Conservation (phyloP, 92 coral and sea anemone species). For the Zoanthus sansibaricus region DNA sequence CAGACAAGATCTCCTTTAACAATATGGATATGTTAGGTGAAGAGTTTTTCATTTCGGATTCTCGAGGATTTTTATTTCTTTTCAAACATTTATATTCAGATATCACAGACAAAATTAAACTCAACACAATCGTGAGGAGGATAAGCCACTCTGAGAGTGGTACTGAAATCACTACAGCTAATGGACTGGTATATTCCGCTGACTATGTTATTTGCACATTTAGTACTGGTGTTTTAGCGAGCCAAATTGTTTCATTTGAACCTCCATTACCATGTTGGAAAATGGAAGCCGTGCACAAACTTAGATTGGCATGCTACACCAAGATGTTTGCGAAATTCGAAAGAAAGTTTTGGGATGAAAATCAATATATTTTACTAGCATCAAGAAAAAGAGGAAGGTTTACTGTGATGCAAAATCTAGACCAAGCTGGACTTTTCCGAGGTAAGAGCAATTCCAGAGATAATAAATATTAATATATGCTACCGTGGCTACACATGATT, state of each 20-base stretch:
- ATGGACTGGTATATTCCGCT: conserved; percentile 75
- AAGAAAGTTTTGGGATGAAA: conserved; percentile 81
- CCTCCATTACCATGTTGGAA: conserved; percentile 88
- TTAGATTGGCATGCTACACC: conserved; percentile 76
- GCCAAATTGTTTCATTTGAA: conserved; percentile 68
- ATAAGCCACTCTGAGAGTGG: conserved; percentile 56
- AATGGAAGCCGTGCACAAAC: conserved; percentile 64
- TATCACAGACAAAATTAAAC: conserved; percentile 54
- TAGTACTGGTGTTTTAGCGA: conserved; percentile 87
- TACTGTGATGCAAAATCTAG: conserved; percentile 56
- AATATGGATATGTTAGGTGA: conserved; percentile 34
- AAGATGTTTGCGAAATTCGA: conserved; percentile 81
- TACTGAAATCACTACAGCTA: conserved; percentile 62
- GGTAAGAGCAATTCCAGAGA: conserved; percentile 14
- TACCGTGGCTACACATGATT: too few relatives aligned
- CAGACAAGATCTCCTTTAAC: conserved; percentile 59
- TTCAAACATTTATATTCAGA: conserved; percentile 50
- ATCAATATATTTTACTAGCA: conserved; percentile 71
- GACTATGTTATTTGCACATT: conserved; percentile 85
- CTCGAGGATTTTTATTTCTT: conserved; percentile 59
- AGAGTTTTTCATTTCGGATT: conserved; percentile 70
- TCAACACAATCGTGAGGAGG: conserved; percentile 55
- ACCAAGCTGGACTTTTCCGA: conserved; percentile 31
- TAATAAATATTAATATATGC: too few relatives aligned
- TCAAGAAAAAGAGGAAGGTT: conserved; percentile 55